These are phyloP conservation scores for Ovibos moschatus DNA, from an alignment of 2,113 vertebrate species.

Conservation along the genomic window DNA sequence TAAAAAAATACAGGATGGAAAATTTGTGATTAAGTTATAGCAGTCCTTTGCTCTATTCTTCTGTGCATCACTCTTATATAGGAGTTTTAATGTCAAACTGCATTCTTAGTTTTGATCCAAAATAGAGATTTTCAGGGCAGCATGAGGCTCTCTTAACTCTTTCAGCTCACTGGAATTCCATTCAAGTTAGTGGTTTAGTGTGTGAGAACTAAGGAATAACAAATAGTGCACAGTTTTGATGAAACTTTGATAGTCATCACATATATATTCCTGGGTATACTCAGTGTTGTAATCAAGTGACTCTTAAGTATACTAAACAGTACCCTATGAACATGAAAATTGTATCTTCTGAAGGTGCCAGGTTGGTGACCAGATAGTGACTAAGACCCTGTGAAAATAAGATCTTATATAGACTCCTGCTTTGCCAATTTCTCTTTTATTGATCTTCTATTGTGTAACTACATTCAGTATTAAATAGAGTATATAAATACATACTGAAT, in stretches of 20 bases:
- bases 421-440: neutral
- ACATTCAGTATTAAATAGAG: neutral
- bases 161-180: neutral
- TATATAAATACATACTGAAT: neutral
- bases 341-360: neutral
- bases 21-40: neutral
- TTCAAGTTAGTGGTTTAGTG: neutral
- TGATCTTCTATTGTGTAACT: neutral
- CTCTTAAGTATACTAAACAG: neutral
- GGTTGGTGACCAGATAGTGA: neutral
- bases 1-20: neutral
- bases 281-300: slow-evolving; percentile 8
- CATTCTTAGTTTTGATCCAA: neutral
- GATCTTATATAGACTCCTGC: neutral
- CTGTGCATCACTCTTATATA: neutral
- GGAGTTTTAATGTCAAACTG: neutral
- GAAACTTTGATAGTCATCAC: neutral
- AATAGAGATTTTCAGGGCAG: neutral
- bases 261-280: neutral
- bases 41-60: neutral
- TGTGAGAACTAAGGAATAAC: neutral
- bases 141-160: neutral
- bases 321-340: neutral
- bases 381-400: neutral
- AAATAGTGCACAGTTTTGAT: neutral